Evolutionary conservation across 2,797 vertebrate genomes (phyloP), one percentile per base, ranked within the genome.

Genomic region (Rallus crepitans): DNA sequence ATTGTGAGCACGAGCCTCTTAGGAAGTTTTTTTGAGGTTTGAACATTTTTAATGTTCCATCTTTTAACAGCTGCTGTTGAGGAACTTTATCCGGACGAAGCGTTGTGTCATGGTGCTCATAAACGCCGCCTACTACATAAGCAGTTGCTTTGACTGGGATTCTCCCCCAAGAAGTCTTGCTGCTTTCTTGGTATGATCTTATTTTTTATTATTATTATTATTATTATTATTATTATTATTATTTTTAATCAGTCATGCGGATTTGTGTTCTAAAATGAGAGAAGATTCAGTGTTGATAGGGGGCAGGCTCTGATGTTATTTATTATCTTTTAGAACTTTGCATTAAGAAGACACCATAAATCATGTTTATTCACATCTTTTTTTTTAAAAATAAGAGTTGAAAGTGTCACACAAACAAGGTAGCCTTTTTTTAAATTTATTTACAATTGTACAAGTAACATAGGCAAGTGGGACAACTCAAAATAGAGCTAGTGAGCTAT

Each of bases 121-220:
- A 96, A 99, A 98, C 94, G 97, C 98, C 21, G 98, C 99, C 72
- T 99, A 98, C 98, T 99, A 98, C 96, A 97, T 99, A 97, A 99
- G 99, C 98, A 99, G 99, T 98, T 99, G 99, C 98, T 99, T 99
- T 92, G 99, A 99, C 86, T 99, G 99, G 99, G 99, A 99, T 87
- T 99, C 99, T 93, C 99, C 99, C 56, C 99, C 99, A 98, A 99
- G 99, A 98, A 99, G 99, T 98, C 99, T 99, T 42, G 99, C 99
- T 97, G 99, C 99, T 96, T 99, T 99, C 96, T 95, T 99, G 99
- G 99, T 99, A 99, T 81, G 99, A 96, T 96, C 37, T 47, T 47
- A 42, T 86, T 94, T 73, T 90, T 95, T 27, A 76, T 42, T 42
- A 42, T 42, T 70, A 68, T 87, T 93, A 27, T 89, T 96, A 56